These are phyloP conservation scores for Strigamia crassipes DNA, from an alignment of 2,888 invertebrate species.

Conservation along the genomic window DNA sequence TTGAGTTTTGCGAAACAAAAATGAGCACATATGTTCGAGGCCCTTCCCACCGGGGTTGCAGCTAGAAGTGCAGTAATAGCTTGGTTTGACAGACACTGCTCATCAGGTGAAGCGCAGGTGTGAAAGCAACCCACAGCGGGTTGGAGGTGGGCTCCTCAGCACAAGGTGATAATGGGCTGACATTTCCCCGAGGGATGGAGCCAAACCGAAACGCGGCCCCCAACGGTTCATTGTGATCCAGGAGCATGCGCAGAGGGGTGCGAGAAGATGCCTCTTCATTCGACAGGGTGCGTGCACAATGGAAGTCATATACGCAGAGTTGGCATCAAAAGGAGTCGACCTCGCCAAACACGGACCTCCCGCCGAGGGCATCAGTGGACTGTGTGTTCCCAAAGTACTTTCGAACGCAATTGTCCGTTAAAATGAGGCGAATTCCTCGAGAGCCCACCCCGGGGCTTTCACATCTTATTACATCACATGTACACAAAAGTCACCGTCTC, in stretches of 20 bases:
- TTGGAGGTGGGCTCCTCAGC: constrained; percentile 11
- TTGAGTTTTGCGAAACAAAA: no score
- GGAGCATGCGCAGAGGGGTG: constrained; percentile 13
- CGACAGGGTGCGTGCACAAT: constrained; percentile 5
- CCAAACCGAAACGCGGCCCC: neutral
- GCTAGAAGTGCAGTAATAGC: neutral
- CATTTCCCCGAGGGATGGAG: neutral
- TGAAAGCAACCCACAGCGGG: constrained; percentile 12
- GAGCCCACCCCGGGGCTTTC: constrained; percentile 10
- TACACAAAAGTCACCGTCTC: neutral
- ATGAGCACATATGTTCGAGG: no score
- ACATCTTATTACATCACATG: constrained; percentile 16
- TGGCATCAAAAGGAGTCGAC: constrained; percentile 16
- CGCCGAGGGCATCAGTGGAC: constrained; percentile 16
- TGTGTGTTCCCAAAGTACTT: constrained; percentile 10
- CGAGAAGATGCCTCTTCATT: constrained; percentile 11
- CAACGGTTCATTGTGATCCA: neutral
- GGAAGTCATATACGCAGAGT: constrained; percentile 5
- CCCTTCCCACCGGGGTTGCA: neutral
- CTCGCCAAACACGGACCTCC: constrained; percentile 21
- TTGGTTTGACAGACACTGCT: constrained; percentile 2
- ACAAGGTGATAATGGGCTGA: constrained; percentile 16
- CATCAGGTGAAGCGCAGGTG: constrained; percentile 1
- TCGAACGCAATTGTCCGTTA: constrained; percentile 16
- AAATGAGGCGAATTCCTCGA: constrained; percentile 21